A percentile compares a stretch with the other conserved stretches of the same genome.
These are phyloP conservation scores for Diogma glabrata DNA, from an alignment of 2,888 invertebrate species.

Conservation along the genomic window DNA sequence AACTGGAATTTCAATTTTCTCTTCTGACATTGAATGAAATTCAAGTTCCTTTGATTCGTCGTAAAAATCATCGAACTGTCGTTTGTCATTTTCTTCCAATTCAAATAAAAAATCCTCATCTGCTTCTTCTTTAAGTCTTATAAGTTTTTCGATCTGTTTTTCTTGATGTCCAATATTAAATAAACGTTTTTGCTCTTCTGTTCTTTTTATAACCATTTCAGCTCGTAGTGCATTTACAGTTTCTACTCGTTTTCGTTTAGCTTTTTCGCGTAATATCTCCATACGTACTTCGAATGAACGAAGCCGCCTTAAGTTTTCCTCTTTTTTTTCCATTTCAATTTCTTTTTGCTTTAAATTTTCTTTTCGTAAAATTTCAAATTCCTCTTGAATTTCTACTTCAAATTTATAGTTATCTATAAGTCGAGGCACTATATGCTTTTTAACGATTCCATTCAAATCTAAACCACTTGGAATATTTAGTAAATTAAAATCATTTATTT, in stretches of 20 bases:
- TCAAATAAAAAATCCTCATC: neutral
- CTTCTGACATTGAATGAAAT: no score
- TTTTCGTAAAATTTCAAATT: neutral
- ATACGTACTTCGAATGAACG: neutral
- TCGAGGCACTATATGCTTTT: neutral
- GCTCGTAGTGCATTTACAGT: neutral
- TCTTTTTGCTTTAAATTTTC: slow-evolving; percentile 3
- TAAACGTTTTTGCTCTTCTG: neutral
- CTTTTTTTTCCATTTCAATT: neutral
- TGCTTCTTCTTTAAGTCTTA: neutral
- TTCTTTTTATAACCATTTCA: neutral
- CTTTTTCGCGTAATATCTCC: neutral
- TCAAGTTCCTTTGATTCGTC: neutral
- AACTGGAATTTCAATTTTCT: no score
- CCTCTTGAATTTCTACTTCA: neutral
- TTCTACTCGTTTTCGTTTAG: neutral
- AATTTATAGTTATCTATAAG: neutral
- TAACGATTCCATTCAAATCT: neutral
- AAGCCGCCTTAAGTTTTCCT: neutral
- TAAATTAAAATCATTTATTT: neutral
- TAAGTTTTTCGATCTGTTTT: slow-evolving; percentile 2
- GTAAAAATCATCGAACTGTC: slow-evolving; percentile 3
- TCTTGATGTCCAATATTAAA: neutral
- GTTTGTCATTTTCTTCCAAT: neutral
- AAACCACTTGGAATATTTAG: neutral